phyloP scores from a whole-genome alignment of 2,797 vertebrate species.

The Acomys russatus region DNA sequence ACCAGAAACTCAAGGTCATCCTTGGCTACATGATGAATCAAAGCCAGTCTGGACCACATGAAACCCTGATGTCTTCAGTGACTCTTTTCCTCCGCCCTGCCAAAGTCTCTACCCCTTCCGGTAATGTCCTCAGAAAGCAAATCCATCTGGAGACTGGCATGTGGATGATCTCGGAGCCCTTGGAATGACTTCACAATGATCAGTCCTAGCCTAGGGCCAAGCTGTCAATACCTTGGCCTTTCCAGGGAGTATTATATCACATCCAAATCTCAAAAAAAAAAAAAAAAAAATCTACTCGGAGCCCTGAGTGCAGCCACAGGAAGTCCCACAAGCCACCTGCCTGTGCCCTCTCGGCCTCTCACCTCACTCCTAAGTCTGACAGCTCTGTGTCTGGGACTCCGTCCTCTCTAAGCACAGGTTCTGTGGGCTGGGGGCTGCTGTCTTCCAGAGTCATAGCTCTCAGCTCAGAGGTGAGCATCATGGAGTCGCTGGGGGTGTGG shows the following conservation, averaged over 20 bases:
- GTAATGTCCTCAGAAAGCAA: not conserved
- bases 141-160: not conserved
- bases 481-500: accelerated
- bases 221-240: not conserved
- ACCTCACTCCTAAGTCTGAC: not conserved
- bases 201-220: not conserved
- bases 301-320: too few relatives aligned
- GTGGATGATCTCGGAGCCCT: not conserved
- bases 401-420: accelerated
- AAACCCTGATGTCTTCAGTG: not conserved
- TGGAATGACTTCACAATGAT: not conserved
- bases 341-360: too few relatives aligned
- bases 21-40: not conserved
- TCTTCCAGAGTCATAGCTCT: accelerated
- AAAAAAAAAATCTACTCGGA: not conserved
- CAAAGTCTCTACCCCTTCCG: not conserved
- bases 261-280: too few relatives aligned
- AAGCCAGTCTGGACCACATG: not conserved
- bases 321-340: not conserved
- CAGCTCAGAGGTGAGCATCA: accelerated
- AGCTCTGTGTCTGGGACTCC: accelerated
- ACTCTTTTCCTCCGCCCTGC: not conserved
- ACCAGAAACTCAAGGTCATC: not conserved
- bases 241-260: not conserved
- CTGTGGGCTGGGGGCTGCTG: accelerated